A percentile compares a stretch with the other conserved stretches of the same genome.
Evolutionary conservation across 2,888 invertebrate genomes (phyloP).

Genomic region (Acleris sparsana): DNA sequence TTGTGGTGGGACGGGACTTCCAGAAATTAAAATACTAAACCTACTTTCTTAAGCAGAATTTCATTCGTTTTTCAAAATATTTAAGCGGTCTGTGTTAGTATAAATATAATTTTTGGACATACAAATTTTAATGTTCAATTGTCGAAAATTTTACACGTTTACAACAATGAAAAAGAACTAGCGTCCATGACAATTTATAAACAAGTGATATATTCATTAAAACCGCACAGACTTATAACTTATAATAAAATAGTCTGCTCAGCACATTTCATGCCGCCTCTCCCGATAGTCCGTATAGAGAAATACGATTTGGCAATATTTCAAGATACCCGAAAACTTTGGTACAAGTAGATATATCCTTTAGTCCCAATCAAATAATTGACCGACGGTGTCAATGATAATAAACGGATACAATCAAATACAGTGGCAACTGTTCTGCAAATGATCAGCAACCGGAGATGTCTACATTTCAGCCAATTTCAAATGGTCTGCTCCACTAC

Average conservation of each 20-base stretch:
- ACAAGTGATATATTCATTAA: conserved; percentile 47
- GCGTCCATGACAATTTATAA: conserved; percentile 62
- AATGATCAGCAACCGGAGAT: conserved; percentile 58
- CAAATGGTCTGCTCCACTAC: conserved; percentile 61
- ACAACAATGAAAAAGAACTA: conserved; percentile 48
- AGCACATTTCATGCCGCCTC: no score
- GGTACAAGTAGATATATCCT: no score
- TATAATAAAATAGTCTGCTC: no score
- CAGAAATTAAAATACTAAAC: no score
- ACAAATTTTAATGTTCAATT: not conserved
- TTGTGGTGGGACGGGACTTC: no score
- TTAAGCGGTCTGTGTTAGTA: not conserved
- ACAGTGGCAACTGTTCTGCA: conserved; percentile 55
- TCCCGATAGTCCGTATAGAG: no score
- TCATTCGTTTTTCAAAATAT: not conserved
- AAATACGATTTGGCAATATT: no score
- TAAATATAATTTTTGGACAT: no score
- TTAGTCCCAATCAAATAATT: not conserved
- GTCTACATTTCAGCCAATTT: conserved; percentile 60
- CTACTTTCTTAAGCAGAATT: no score
- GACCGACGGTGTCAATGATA: conserved; percentile 30
- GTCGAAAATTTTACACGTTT: conserved; percentile 4
- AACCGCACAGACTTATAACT: conserved; percentile 46
- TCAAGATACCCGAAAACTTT: no score
- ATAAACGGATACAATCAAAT: conserved; percentile 54